These are phyloP conservation scores for Lepilemur septentrionalis DNA, from an alignment of 2,797 vertebrate genomes.

Conservation along the genomic window DNA sequence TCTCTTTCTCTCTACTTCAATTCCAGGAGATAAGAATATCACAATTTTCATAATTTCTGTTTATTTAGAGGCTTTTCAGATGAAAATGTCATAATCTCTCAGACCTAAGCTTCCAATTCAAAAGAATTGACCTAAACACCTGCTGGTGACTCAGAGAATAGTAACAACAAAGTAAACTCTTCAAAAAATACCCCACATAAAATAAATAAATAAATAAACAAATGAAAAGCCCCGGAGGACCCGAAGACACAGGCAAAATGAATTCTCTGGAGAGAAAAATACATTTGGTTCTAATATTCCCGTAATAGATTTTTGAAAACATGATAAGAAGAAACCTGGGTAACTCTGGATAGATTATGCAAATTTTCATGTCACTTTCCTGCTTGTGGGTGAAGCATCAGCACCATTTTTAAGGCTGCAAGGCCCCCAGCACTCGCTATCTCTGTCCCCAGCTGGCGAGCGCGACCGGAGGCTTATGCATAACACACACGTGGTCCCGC, in stretches of 20 bases:
- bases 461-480: conserved; percentile 96
- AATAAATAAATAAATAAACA: conserved; percentile 14
- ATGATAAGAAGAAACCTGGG: conserved; percentile 83
- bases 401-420: conserved; percentile 77
- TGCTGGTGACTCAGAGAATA: background rate
- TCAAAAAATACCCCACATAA: background rate
- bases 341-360: conserved; percentile 86
- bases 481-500: conserved; percentile 71
- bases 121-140: background rate
- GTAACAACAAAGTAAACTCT: background rate
- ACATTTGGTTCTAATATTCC: conserved; percentile 72
- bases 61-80: background rate
- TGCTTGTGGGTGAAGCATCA: conserved; percentile 77
- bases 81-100: background rate
- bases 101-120: background rate
- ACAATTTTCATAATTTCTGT: background rate
- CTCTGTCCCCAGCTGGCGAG: conserved; percentile 95
- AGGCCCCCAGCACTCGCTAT: conserved; percentile 90
- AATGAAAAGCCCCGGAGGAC: background rate
- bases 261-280: conserved; percentile 58
- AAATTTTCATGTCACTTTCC: conserved; percentile 82
- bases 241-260: background rate
- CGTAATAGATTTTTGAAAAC: conserved; percentile 85
- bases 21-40: background rate
- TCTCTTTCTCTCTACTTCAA: background rate